phyloP scores from a whole-genome alignment of 2,888 invertebrate species.

The Cephus rjabovi region DNA sequence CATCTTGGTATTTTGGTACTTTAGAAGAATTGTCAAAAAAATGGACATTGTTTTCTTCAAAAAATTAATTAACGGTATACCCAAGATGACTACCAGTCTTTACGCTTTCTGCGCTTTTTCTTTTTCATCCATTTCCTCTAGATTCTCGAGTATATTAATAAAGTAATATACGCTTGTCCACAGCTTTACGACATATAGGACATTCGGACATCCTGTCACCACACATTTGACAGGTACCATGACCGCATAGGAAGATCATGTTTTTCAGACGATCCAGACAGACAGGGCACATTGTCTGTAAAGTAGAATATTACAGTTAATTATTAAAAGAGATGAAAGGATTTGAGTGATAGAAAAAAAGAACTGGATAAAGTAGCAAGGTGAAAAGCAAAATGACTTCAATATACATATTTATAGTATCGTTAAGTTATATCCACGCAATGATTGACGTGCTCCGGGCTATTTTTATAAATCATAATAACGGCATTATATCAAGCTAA shows the following conservation, averaged over 20 bases:
- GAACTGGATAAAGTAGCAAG: background rate
- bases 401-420: too few species aligned
- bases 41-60: too few species aligned
- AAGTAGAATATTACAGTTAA: slow-evolving; percentile 40
- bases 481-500: too few species aligned
- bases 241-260: slow-evolving; percentile 98
- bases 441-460: too few species aligned
- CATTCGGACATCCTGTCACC: slow-evolving; percentile 98
- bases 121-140: too few species aligned
- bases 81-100: too few species aligned
- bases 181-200: slow-evolving; percentile 96
- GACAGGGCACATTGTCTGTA: slow-evolving; percentile 97
- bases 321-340: background rate
- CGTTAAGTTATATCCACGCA: too few species aligned
- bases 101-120: too few species aligned
- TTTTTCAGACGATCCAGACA: slow-evolving; percentile 98
- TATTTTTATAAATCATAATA: too few species aligned
- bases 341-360: slow-evolving; percentile 4
- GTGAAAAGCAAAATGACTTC: background rate
- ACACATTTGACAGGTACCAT: slow-evolving; percentile 98
- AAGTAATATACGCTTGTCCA: slow-evolving; percentile 94
- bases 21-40: too few species aligned
- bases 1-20: too few species aligned
- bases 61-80: too few species aligned
- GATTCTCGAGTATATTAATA: slow-evolving; percentile 69